Base-by-base conservation (phyloP, 2,113 vertebrate species). In the Sterrhoptilus dennistouni region DNA sequence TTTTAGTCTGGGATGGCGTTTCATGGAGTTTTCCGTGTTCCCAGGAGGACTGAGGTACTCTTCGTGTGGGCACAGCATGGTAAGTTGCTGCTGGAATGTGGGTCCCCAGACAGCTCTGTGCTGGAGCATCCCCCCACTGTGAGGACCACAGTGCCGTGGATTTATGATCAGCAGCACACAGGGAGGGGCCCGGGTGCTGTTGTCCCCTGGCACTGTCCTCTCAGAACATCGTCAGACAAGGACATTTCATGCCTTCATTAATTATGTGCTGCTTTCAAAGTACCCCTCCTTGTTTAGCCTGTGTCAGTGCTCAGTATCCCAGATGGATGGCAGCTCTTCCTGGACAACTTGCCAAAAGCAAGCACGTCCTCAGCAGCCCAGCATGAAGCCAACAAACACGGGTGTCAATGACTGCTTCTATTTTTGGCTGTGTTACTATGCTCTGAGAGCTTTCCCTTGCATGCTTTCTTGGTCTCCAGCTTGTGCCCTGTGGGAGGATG, bases 131-230 rank as follows among this genome's bases (percentile, higher is more conserved):
- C 9, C 29, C n/a, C 16, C 40, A 4, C 24, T 2, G 0, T 3
- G 29, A 61, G 9, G 8, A 71, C 12, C 0, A 1, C 40, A 17
- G 61, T 23, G 14, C 12, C 0, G 0, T 2, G 64, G 15, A 18
- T 53, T 61, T 40, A 4, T 12, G 18, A 35, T 23, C 44, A 36
- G 54, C 75, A 59, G 75, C 36, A 28, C 5, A 19, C 0, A 6
- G 11, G 64, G 70, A 35, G 35, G 35, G 24, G 24, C 8, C 17
- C 0, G 0, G 18, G 28, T 11, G 52, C 5, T 14, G 18, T 12
- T 82, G 52, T 47, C 35, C 3, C 5, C 29, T 20, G 47, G 6
- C 12, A 14, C 27, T 13, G n/a, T 20, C 24, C 28, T 71, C 36
- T 36, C 49, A 13, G 38, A 20, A 23, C 21, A 1, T 2, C 18